Base-by-base conservation (phyloP, 2,113 vertebrate genomes). In the Nothoprocta pentlandii region DNA sequence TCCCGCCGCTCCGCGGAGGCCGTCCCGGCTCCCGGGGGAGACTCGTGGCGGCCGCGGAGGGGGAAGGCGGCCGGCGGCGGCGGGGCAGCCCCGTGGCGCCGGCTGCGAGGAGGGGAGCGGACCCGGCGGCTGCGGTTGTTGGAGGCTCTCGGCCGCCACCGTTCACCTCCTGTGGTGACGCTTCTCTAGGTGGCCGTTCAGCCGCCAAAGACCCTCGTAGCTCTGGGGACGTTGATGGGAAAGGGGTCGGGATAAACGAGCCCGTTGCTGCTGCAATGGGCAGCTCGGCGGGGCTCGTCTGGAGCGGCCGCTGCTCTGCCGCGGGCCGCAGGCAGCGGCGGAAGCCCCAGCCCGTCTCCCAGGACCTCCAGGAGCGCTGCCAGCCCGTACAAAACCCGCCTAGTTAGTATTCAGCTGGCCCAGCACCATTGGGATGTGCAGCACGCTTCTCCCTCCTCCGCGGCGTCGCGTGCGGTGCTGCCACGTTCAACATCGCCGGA, bases 381-480 rank as follows among this genome's bases (percentile, higher is more conserved):
- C 86, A 86, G 82, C 7, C 82, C 22, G 84, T 16, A 41, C 51
- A 53, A 23, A 83, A 30, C 63, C 1, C 15, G 10, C 86, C 94
- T 85, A 4, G 25, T 82, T 91, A 12, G 78, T 49, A 70, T 95
- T 82, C 93, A 12, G 44, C 78, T 36, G 87, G 32, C 69, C 16
- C 1, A n/a, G 82, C 58, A 49, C 12, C 9, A 12, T 2, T 39
- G 83, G 95, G 86, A 78, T 71, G 34, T 71, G 91, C 80, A 86
- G 90, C 85, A 13, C 6, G 2, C 86, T 51, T 26, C 61, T 80
- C 41, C 74, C 69, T 13, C 20, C 85, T 47, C 83, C 2, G 16
- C 92, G 41, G 90, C 12, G 8, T 5, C 4, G 47, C 5, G 6
- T 46, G 84, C 9, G 62, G 49, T 28, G 63, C 41, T 82, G 83